Evolutionary conservation across 92 coral and sea anemone species (phyloP).

Genomic region (Umimayanthus kanabou): DNA sequence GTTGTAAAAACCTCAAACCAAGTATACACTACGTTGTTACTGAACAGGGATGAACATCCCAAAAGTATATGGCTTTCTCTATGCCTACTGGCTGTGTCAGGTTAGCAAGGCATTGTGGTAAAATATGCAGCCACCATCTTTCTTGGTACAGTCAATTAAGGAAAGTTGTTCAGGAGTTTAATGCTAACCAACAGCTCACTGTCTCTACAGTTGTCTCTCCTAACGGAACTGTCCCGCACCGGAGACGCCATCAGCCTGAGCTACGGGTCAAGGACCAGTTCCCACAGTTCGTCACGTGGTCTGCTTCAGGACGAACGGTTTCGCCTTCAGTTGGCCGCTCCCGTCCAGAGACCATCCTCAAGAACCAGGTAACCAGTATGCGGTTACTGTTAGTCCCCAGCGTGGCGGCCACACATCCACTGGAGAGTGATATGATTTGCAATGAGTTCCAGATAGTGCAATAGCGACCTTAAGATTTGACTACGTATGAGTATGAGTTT

Average conservation of each 20-base stretch:
- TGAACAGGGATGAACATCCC: too few species aligned
- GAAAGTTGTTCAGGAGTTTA: too few species aligned
- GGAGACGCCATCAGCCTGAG: slow-evolving; percentile 61
- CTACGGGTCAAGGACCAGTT: slow-evolving; percentile 61
- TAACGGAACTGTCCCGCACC: slow-evolving; percentile 77
- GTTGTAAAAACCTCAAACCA: too few species aligned
- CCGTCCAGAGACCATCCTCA: slow-evolving; percentile 6
- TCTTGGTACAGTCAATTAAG: too few species aligned
- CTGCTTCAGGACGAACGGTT: slow-evolving; percentile 34
- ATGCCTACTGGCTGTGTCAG: too few species aligned
- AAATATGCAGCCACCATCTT: too few species aligned
- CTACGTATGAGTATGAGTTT: too few species aligned
- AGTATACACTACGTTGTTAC: too few species aligned
- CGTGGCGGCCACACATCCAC: neutral
- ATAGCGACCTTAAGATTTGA: too few species aligned
- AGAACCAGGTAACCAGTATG: slow-evolving; percentile 17
- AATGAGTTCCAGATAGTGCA: neutral
- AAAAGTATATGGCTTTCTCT: too few species aligned
- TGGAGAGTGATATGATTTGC: neutral
- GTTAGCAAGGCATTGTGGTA: too few species aligned
- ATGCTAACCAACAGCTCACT: slow-evolving; percentile 3
- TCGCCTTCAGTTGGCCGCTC: slow-evolving; percentile 40
- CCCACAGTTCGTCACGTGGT: slow-evolving; percentile 33
- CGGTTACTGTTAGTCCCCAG: neutral
- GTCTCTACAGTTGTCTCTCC: slow-evolving; percentile 66